Base-by-base conservation (phyloP, 2,113 vertebrate genomes). In the Rhinoptilus africanus region DNA sequence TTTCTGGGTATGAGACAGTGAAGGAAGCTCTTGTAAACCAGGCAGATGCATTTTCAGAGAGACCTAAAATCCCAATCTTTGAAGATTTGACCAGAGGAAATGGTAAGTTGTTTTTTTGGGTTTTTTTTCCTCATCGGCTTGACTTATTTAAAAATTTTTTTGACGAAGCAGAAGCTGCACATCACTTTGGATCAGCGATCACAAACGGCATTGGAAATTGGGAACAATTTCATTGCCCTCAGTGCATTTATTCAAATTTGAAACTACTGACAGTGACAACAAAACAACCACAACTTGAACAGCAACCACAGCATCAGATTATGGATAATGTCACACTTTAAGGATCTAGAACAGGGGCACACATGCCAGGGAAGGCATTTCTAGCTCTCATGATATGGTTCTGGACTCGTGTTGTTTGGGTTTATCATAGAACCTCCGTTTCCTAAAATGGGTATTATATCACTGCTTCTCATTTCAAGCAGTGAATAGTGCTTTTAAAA, bases 11-110 rank as follows among this genome's bases (percentile, higher is more conserved):
- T 5, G 88, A 98, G 59, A 96, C 91, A 5, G 96, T 98, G 53
- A 98, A 98, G 59, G 98, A 98, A 81, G 98, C 98, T 85, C 97
- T 98, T 0, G 56, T 98, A 54, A 97, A 96, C 68, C 56, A 97
- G 15, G 97, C 95, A 74, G 96, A 98, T 62, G 96, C 97, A 2
- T 98, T 98, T 97, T 71, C 92, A 59, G 97, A 95, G 83, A 74
- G 97, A 78, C 86, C 96, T 35, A 79, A 87, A 60, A 60, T 98
- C 35, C 96, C 96, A 39, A 0, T 98, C 53, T 97, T 97, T 92
- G 83, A 98, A 74, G 97, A 97, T 56, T 8, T 97, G 60, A 76
- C 84, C 22, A 69, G 43, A 28, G 97, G 94, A 86, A 89, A 96
- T 12, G 97, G 98, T 97, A 73, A 95, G 56, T 37, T 81, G 18